Conservation (phyloP, 1,140 invertebrate genomes). For the Mercenaria mercenaria region DNA sequence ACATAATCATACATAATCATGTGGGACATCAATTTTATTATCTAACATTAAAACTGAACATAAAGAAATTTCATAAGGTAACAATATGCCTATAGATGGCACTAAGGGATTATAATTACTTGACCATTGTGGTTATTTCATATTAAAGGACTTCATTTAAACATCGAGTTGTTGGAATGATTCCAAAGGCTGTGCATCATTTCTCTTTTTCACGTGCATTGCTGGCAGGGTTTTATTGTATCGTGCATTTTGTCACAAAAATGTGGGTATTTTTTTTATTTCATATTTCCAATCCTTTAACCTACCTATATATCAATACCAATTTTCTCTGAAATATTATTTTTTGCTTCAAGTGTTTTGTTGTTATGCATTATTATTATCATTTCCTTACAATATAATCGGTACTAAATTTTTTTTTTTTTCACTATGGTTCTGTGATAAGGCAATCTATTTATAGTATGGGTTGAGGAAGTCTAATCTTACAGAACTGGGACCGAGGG, state of each 20-base stretch:
- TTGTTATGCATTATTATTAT: too few species aligned
- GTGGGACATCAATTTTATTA: background rate
- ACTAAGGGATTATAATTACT: background rate
- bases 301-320: background rate
- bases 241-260: slow-evolving; percentile 16
- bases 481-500: too few species aligned
- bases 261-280: background rate
- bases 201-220: slow-evolving; percentile 38
- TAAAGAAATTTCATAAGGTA: background rate
- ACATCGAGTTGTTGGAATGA: slow-evolving; percentile 49
- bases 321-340: background rate
- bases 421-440: too few species aligned
- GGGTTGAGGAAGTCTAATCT: too few species aligned
- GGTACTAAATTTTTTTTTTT: too few species aligned
- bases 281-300: background rate
- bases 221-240: slow-evolving; percentile 44
- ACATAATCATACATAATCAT: background rate
- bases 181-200: slow-evolving; percentile 47
- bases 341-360: background rate
- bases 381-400: too few species aligned
- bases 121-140: too few species aligned
- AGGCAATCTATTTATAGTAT: too few species aligned
- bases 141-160: background rate
- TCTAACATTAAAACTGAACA: background rate
- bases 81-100: background rate